Evolutionary conservation across 2,888 invertebrate species (phyloP).

Genomic region (Andrena minutula): DNA sequence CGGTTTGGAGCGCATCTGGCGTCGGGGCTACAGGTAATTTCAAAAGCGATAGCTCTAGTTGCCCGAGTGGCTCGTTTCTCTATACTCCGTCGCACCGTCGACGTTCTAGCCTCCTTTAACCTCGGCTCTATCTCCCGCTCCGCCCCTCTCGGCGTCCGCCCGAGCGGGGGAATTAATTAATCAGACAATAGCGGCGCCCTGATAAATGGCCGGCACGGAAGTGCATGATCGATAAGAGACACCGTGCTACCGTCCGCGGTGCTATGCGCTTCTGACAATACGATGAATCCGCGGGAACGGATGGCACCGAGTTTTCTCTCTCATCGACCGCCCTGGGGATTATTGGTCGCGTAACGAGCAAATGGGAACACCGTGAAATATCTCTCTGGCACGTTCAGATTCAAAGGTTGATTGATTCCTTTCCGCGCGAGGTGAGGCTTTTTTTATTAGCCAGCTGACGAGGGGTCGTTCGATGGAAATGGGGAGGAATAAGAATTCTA

Average conservation of each 20-base stretch:
- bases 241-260: constrained; percentile 30
- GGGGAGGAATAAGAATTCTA: too few relatives aligned
- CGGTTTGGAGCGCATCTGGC: constrained; percentile 55
- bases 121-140: constrained; percentile 24
- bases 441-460: background rate
- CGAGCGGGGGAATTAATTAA: constrained; percentile 59
- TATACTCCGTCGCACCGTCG: constrained; percentile 17
- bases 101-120: constrained; percentile 11
- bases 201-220: constrained; percentile 53
- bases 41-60: constrained; percentile 50
- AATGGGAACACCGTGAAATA: background rate
- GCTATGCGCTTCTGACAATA: constrained; percentile 3
- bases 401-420: background rate
- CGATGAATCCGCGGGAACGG: constrained; percentile 25
- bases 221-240: constrained; percentile 44
- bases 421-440: background rate
- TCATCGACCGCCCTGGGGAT: constrained; percentile 6
- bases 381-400: background rate
- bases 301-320: constrained; percentile 4
- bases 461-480: background rate
- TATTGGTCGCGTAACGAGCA: background rate
- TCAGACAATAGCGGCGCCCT: constrained; percentile 49
- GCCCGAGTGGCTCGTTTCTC: constrained; percentile 28
- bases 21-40: constrained; percentile 39
- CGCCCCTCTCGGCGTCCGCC: constrained; percentile 1